These are phyloP conservation scores for Andrena camellia DNA, from an alignment of 2,888 invertebrate species.

Conservation along the genomic window DNA sequence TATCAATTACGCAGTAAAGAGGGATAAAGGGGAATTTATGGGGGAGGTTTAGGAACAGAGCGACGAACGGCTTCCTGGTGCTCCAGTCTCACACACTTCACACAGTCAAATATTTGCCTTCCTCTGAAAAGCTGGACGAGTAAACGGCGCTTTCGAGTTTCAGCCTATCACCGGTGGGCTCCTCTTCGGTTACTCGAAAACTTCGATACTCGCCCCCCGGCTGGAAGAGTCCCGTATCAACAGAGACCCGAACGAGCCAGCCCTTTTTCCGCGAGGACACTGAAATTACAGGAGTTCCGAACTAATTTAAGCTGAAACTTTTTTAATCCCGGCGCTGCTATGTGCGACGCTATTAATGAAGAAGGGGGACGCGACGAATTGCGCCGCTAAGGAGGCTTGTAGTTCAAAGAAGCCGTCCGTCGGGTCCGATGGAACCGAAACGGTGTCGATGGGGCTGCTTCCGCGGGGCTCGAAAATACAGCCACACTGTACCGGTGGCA, in stretches of 20 bases:
- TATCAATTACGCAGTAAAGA: background rate
- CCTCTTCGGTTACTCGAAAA: conserved; percentile 6
- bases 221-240: conserved; percentile 18
- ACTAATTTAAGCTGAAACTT: conserved; percentile 29
- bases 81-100: background rate
- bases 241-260: background rate
- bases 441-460: conserved; percentile 1
- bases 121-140: conserved; percentile 24
- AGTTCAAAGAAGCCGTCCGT: conserved; percentile 18
- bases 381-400: background rate
- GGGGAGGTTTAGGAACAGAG: background rate
- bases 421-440: background rate
- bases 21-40: background rate
- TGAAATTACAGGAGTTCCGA: conserved; percentile 15
- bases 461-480: background rate
- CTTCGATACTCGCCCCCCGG: conserved; percentile 19
- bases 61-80: background rate
- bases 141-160: conserved; percentile 17
- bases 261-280: background rate
- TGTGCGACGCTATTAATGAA: conserved; percentile 14
- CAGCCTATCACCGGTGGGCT: background rate
- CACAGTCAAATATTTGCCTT: conserved; percentile 23
- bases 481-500: background rate
- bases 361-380: conserved; percentile 31
- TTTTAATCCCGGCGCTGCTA: conserved; percentile 18